Evolutionary conservation across 2,797 vertebrate genomes (phyloP), one percentile per base, ranked within the genome.

Genomic region (Megaceryle alcyon): DNA sequence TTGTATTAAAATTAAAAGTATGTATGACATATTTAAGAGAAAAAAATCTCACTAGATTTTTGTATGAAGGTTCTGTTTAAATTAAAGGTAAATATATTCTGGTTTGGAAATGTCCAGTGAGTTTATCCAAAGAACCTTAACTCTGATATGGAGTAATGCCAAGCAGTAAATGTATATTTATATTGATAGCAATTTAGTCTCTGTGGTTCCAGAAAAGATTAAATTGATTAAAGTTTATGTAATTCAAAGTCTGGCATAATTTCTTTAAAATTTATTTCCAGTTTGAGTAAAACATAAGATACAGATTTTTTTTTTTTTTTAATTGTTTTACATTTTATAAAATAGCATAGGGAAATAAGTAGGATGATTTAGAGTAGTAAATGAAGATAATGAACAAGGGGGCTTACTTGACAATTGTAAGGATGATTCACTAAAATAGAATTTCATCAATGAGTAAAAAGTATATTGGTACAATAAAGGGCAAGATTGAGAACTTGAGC

Each of bases 381-480:
- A 53, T 59, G 7, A 85, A 82, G 28, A 35, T 60, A 83, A 88
- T 64, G 29, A 94, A 46, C 21, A 85, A 75, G 21, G 51, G 69
- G 3, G 2, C 19, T 91, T 78, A 68, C 53, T 39, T 57, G 23
- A 83, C 54, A 94, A 69, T n/a, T 72, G 61, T 33, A 87, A 95
- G 82, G 46, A 35, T 78, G 68, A 81, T 72, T 90, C 65, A 66
- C 53, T 83, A 69, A 91, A 86, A 69, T 2, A 61, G 69, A 82
- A 90, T 77, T 94, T 94, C 70, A 91, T 13, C n/a, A 80, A 39
- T 28, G 19, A 76, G 43, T 57, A 91, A 92, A 89, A 92, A 15
- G n/a, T 48, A 48, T 56, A 79, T 63, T 64, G 35, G 35, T 80
- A n/a, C 51, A 80, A 86, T 79, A 86, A 84, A 88, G 82, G 69